These are phyloP conservation scores for Tangara arthus DNA, from an alignment of 2,797 vertebrate species.

Conservation along the genomic window DNA sequence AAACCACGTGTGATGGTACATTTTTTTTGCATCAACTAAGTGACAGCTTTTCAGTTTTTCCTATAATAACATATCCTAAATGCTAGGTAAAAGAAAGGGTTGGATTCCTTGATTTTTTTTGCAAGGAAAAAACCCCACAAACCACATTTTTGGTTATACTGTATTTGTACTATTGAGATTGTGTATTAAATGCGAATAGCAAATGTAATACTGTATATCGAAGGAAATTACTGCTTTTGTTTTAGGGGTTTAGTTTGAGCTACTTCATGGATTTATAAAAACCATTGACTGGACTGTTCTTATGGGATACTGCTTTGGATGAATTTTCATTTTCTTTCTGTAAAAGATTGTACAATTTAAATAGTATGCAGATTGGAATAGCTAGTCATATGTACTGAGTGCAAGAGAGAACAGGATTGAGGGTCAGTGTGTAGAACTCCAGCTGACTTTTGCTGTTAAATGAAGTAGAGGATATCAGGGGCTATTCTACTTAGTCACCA, in stretches of 20 bases:
- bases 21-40: neutral
- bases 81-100: neutral
- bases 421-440: neutral
- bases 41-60: neutral
- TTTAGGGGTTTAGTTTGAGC: neutral
- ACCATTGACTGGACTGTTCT: neutral
- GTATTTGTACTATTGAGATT: neutral
- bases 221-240: neutral
- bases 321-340: neutral
- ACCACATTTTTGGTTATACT: neutral
- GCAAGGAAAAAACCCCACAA: rapidly evolving
- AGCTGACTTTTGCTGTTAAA: neutral
- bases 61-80: neutral
- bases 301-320: neutral
- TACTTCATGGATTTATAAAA: neutral
- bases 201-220: neutral
- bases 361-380: neutral
- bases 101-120: neutral
- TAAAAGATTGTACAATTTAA: neutral
- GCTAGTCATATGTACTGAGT: neutral
- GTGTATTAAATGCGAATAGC: neutral
- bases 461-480: neutral
- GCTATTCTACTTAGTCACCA: neutral
- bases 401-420: neutral
- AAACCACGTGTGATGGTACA: neutral